These are phyloP conservation scores for Myripristis jacobus DNA, from an alignment of 2,797 vertebrate genomes.

Conservation along the genomic window DNA sequence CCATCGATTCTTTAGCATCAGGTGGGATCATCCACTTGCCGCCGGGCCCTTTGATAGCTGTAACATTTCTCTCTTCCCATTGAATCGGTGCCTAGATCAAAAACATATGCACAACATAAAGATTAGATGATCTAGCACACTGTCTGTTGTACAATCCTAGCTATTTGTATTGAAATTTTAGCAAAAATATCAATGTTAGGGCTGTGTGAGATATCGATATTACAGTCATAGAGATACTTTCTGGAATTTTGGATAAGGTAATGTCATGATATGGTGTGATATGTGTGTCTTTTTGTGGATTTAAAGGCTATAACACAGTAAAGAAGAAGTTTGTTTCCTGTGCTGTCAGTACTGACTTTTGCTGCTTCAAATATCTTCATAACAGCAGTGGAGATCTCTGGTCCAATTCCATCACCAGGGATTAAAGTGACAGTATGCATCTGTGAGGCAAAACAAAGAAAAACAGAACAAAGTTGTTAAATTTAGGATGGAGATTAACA, in stretches of 20 bases:
- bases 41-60: constrained; percentile 93
- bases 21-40: constrained; percentile 97
- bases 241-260: too few relatives aligned
- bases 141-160: neutral
- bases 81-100: constrained; percentile 88
- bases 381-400: constrained; percentile 93
- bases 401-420: constrained; percentile 98
- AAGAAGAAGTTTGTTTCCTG: neutral
- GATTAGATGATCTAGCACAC: neutral
- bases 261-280: too few relatives aligned
- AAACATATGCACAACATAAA: neutral
- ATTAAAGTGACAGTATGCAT: constrained; percentile 95
- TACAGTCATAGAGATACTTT: too few relatives aligned
- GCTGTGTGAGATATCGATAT: too few relatives aligned
- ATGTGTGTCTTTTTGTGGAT: too few relatives aligned
- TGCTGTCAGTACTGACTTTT: constrained; percentile 82
- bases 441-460: constrained; percentile 76
- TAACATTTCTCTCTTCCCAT: constrained; percentile 95
- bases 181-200: neutral
- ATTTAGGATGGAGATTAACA: neutral
- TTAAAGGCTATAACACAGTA: too few relatives aligned
- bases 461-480: neutral
- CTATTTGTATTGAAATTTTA: too few relatives aligned
- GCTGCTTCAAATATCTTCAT: constrained; percentile 97
- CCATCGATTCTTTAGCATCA: constrained; percentile 98